Evolutionary conservation across 1,140 invertebrate species (phyloP), one percentile per base, ranked within the genome.

Genomic region (Anastrepha obliqua): DNA sequence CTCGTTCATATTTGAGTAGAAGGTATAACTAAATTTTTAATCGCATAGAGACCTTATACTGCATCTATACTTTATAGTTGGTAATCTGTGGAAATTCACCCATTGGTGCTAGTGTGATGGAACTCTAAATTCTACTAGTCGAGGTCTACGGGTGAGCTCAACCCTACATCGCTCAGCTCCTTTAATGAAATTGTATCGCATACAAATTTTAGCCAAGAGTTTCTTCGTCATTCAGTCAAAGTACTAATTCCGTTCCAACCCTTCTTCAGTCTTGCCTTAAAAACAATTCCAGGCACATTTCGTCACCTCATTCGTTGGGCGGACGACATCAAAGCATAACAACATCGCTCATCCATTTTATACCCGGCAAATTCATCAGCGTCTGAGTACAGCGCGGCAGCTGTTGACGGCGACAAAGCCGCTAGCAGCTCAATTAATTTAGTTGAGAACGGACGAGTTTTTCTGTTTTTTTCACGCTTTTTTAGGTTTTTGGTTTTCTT

Each of bases 321-420:
- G 74, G 74, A 81, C 74, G 74, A 81, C 74, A 81, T 81, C 74
- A 81, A 81, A 81, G 74, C 74, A 81, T 81, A 81, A 55, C 74
- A 81, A 55, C 47, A 81, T 58, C 51, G 47, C 47, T 81, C 74
- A 81, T 55, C 74, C 74, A 81, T 81, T 81, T 81, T 17, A 81
- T 81, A 55, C 51, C n/a, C 74, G 2, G 47, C 74, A n/a, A 29
- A 81, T 58, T 58, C 74, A 58, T 58, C 74, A 81, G 74, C 44
- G 42, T 17, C n/a, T 29, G 74, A 55, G n/a, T 74, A 62, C 9
- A 17, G 60, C 60, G 74, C 51, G 74, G 74, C 74, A 81, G 74
- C 74, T 81, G 74, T 81, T 81, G 74, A 81, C 74, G 74, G 74
- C 74, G 74, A 81, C 74, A 55, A 81, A 81, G 74, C 74, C 74